phyloP scores from a whole-genome alignment of 1,140 invertebrate genomes.

The Zaprionus vittiger region DNA sequence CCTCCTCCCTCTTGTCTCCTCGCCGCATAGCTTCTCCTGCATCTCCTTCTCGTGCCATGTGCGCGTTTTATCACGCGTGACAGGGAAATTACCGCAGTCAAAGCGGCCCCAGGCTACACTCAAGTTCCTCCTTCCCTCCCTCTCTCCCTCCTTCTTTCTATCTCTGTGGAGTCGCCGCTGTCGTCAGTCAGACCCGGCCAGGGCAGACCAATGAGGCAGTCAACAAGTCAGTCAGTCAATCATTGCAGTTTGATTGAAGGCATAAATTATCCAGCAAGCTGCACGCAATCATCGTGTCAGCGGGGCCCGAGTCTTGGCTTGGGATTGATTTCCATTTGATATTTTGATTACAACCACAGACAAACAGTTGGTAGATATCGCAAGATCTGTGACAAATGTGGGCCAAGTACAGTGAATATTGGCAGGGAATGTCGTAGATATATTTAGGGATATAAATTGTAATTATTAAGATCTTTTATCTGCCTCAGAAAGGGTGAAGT shows the following conservation, averaged over 20 bases:
- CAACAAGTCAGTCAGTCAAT: conserved; percentile 36
- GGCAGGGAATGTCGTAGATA: background rate
- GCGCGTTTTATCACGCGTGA: conserved; percentile 67
- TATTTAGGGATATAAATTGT: conserved; percentile 61
- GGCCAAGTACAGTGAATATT: conserved; percentile 37
- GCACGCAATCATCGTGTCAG: conserved; percentile 42
- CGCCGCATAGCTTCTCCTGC: background rate
- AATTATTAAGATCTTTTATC: conserved; percentile 59
- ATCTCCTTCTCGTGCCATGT: conserved; percentile 64
- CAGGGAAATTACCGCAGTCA: conserved; percentile 62
- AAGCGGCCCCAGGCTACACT: conserved; percentile 27
- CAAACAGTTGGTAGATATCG: conserved; percentile 29
- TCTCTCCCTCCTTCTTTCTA: background rate
- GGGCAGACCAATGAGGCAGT: conserved; percentile 9
- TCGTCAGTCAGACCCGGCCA: conserved; percentile 35
- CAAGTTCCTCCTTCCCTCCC: background rate
- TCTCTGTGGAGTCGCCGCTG: conserved; percentile 33
- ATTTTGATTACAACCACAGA: conserved; percentile 52
- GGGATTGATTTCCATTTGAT: conserved; percentile 39
- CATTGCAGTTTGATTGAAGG: conserved; percentile 59
- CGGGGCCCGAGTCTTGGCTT: conserved; percentile 1
- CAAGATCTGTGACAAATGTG: conserved; percentile 28
- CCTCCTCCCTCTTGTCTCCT: background rate
- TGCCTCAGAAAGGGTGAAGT: background rate
- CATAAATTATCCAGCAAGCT: conserved; percentile 64